These are phyloP conservation scores for Callinectes sapidus DNA, from an alignment of 2,888 invertebrate genomes.

Conservation along the genomic window DNA sequence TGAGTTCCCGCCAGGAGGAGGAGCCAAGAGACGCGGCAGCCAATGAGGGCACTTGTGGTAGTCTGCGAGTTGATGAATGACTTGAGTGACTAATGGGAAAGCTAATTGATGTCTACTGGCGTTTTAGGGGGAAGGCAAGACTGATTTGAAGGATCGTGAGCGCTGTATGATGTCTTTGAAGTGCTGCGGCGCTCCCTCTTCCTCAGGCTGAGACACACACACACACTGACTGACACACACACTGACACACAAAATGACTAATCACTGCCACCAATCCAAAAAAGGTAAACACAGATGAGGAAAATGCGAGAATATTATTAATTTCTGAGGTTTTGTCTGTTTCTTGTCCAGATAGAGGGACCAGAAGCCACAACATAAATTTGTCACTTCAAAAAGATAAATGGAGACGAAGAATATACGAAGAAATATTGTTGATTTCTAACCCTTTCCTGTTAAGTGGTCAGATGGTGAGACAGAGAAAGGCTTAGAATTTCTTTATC, in stretches of 20 bases:
- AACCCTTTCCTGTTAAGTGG: too few species aligned
- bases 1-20: constrained; percentile 48
- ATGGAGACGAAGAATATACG: too few species aligned
- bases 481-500: background rate
- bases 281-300: background rate
- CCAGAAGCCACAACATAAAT: background rate
- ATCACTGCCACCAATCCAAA: background rate
- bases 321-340: too few species aligned
- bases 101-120: constrained; percentile 67
- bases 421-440: too few species aligned
- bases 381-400: too few species aligned
- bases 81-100: constrained; percentile 63
- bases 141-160: constrained; percentile 49
- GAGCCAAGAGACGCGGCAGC: background rate
- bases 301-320: too few species aligned
- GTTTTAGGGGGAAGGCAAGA: constrained; percentile 50
- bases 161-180: constrained; percentile 36
- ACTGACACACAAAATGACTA: background rate
- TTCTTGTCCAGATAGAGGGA: background rate
- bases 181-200: constrained; percentile 5
- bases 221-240: background rate
- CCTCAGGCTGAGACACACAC: background rate
- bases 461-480: background rate
- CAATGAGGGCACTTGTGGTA: constrained; percentile 32
- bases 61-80: constrained; percentile 53